phyloP scores from a whole-genome alignment of 2,888 invertebrate species.

The Ferrisia virgata region DNA sequence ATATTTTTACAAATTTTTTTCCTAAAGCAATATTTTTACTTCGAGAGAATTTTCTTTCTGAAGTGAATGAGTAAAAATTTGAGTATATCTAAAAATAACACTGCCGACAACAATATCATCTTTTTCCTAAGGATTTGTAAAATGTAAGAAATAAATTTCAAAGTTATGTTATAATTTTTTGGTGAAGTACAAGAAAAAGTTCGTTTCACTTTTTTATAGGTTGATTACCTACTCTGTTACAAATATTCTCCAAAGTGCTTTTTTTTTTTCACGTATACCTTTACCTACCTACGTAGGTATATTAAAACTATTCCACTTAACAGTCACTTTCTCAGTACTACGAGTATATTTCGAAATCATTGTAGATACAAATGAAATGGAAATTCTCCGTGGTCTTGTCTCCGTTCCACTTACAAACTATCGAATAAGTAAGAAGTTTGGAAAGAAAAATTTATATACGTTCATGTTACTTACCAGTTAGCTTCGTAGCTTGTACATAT shows the following conservation, averaged over 20 bases:
- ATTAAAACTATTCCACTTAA: neutral
- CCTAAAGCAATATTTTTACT: no score
- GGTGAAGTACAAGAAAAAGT: neutral
- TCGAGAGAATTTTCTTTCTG: no score
- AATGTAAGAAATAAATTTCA: no score
- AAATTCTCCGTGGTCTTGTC: neutral
- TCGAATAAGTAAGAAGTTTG: neutral
- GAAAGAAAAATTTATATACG: neutral
- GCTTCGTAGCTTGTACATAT: no score
- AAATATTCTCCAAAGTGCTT: neutral
- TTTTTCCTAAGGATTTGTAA: no score
- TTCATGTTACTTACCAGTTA: neutral
- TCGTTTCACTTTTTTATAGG: neutral
- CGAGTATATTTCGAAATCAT: neutral
- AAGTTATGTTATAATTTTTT: neutral
- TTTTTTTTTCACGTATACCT: neutral
- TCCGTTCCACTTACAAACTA: neutral
- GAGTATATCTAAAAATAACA: no score
- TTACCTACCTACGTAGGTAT: no score
- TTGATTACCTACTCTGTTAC: neutral
- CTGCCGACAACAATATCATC: no score
- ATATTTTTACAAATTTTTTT: no score
- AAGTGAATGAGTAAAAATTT: no score
- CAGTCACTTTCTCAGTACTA: neutral
- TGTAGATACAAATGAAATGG: neutral